These are phyloP conservation scores for Psittacula derbiana DNA, from an alignment of 2,797 vertebrate species.

Conservation along the genomic window DNA sequence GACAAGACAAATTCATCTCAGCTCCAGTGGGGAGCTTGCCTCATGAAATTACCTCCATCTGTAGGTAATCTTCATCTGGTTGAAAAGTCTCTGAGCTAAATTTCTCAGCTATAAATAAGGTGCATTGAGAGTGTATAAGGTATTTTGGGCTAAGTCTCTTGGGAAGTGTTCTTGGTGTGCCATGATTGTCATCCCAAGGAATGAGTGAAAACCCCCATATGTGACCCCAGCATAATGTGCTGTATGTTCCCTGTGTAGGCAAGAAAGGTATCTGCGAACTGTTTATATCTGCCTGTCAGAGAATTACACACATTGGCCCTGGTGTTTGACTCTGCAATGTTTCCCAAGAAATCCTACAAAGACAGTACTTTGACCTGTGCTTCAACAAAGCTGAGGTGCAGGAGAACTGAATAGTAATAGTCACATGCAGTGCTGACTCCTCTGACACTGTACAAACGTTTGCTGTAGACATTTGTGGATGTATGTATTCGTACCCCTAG, in stretches of 20 bases:
- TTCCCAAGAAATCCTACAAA: neutral
- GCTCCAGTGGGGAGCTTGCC: neutral
- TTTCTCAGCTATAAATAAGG: neutral
- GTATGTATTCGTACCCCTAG: rapidly evolving
- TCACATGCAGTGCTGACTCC: neutral
- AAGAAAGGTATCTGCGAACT: neutral
- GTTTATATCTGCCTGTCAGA: neutral
- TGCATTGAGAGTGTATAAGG: neutral
- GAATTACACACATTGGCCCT: neutral
- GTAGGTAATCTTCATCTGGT: neutral
- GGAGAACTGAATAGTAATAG: neutral
- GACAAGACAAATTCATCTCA: neutral
- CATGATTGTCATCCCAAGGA: neutral
- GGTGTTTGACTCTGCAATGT: neutral
- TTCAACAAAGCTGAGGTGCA: neutral
- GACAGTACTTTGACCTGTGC: neutral
- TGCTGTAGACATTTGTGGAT: neutral
- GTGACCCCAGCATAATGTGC: neutral
- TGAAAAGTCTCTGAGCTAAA: neutral
- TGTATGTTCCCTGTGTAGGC: neutral
- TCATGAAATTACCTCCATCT: neutral
- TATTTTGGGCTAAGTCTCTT: neutral
- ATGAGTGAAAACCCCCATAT: neutral
- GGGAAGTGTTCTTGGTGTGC: neutral
- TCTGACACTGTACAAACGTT: neutral